These are phyloP conservation scores for Hydroisotoma schaefferi DNA, from an alignment of 2,888 invertebrate genomes.

Conservation along the genomic window DNA sequence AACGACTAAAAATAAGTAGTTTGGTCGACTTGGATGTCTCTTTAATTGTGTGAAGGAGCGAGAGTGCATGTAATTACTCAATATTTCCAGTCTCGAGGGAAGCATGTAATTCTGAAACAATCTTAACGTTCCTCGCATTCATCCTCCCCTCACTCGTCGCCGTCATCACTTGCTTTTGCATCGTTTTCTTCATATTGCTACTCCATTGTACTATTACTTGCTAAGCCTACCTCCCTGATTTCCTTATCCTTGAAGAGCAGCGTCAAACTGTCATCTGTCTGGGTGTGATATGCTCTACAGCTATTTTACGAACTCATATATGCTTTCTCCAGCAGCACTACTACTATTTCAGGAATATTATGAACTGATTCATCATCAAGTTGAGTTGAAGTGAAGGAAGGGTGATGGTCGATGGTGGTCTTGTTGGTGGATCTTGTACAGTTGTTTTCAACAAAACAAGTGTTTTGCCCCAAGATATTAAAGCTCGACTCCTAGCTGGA, in stretches of 20 bases:
- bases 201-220: too few species aligned
- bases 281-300: constrained; percentile 8
- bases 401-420: neutral
- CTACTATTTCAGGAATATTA: neutral
- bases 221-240: neutral
- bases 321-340: neutral
- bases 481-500: neutral
- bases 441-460: constrained; percentile 13
- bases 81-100: constrained; percentile 13
- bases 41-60: constrained; percentile 19
- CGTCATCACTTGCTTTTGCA: neutral
- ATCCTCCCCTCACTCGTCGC: too few species aligned
- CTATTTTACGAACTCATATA: too few species aligned
- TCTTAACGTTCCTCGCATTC: constrained; percentile 14
- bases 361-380: constrained; percentile 17
- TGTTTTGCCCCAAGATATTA: constrained; percentile 8
- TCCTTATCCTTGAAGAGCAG: constrained; percentile 6
- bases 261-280: constrained; percentile 19
- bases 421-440: neutral
- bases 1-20: constrained; percentile 8
- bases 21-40: constrained; percentile 14
- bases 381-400: constrained; percentile 6
- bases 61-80: constrained; percentile 21
- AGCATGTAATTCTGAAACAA: constrained; percentile 14
- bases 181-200: too few species aligned